Evolutionary conservation across 2,888 invertebrate genomes (phyloP), one percentile per base, ranked within the genome.

Genomic region (Acronicta alni): DNA sequence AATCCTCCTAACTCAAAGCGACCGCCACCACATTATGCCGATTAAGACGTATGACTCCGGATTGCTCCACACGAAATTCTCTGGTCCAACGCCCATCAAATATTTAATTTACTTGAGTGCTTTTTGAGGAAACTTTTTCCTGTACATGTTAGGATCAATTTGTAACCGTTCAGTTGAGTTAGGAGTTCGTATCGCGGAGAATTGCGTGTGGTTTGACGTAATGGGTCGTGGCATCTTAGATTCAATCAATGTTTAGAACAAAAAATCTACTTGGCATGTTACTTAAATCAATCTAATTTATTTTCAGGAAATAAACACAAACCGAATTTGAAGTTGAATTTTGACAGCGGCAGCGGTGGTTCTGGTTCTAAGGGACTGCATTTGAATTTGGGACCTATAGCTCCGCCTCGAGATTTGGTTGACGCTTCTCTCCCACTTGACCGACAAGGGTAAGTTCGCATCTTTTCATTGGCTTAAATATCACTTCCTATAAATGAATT

Each of bases 341-440:
- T 97, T 58, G 96, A 95, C 71, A 89, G 94, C 67, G 94, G 93
- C 82, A 88, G 90, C 87, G 86, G 94, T 86, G 89, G 91, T 79
- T 88, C 91, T 20, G 78, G 91, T 87, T 86, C 91, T 77, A 89
- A 95, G 77, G 95, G 95, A 83, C 90, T 97, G 81, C 97, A 96
- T 81, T 95, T 97, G 82, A 97, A 97, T 92, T 95, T 97, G 77
- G 95, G 95, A 82, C 95, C 95, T 67, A 92, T 94, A 77, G 95
- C 95, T 60, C 96, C 96, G 57, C 96, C 96, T 49, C 96, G 96
- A 65, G 97, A 97, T 86, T 95, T 96, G 67, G 96, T 98, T 73
- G 98, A 98, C 85, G 95, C 97, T 7, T 95, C 96, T 70, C 95
- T 98, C 77, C 97, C 98, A 70, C 95, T 98, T 72, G 97, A 98